Percentiles rank a stretch among this genome's conserved stretches.
phyloP scores from a whole-genome alignment of 1,140 invertebrate species.

The Pseudomyrmex gracilis region DNA sequence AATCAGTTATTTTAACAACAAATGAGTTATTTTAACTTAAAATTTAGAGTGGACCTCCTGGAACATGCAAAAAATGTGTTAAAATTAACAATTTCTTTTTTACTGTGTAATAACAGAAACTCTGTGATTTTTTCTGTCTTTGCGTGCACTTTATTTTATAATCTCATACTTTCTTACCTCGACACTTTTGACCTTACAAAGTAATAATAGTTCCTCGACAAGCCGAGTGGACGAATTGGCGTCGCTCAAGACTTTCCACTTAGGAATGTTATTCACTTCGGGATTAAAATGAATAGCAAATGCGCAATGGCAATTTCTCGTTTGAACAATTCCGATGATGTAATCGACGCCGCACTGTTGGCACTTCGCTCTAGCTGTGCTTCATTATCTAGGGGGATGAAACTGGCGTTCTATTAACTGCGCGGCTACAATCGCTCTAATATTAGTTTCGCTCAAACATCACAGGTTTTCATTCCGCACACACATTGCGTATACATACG shows the following conservation, averaged over 20 bases:
- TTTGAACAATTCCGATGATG: slow-evolving; percentile 46
- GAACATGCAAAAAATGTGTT: no score
- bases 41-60: no score
- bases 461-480: slow-evolving; percentile 50
- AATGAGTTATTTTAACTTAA: no score
- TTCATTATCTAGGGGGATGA: slow-evolving; percentile 43
- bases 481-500: not conserved
- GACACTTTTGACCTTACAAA: not conserved
- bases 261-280: slow-evolving; percentile 3
- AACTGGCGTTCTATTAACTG: slow-evolving; percentile 57
- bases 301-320: slow-evolving; percentile 49
- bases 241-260: not conserved
- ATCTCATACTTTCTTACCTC: not conserved
- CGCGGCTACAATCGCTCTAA: slow-evolving; percentile 52
- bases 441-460: slow-evolving; percentile 62
- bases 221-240: not conserved
- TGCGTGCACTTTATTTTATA: not conserved
- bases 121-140: not conserved
- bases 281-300: slow-evolving; percentile 32
- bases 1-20: no score
- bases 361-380: slow-evolving; percentile 33
- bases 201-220: not conserved
- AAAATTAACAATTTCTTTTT: no score
- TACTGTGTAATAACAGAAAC: not conserved
- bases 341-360: slow-evolving; percentile 47